Evolutionary conservation across 37 sponge, comb jelly and placozoan species (phyloP).

Genomic region (Halisarca cf. caerulea): DNA sequence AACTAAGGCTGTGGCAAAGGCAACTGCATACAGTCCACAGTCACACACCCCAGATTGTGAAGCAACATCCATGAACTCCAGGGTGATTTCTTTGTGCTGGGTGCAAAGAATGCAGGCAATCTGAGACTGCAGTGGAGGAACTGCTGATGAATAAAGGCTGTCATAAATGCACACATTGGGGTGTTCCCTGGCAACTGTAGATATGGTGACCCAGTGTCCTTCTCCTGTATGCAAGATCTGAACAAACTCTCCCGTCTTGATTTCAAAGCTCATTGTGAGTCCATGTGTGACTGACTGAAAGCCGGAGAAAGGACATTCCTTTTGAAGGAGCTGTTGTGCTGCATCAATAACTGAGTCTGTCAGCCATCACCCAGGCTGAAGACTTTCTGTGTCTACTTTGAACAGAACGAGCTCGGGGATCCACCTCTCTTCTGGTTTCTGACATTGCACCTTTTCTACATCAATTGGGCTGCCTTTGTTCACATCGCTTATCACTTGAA

Average conservation of each 20-base stretch:
- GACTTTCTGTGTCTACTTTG: not conserved
- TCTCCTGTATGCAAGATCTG: not conserved
- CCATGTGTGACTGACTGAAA: slow-evolving; percentile 25
- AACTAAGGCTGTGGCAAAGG: slow-evolving; percentile 6
- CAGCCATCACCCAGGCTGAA: slow-evolving; percentile 1
- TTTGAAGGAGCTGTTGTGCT: slow-evolving; percentile 9
- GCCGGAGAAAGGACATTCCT: not conserved
- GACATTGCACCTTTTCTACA: not conserved
- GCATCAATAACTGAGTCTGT: slow-evolving; percentile 22
- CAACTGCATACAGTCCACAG: slow-evolving; percentile 13
- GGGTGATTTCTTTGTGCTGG: not conserved
- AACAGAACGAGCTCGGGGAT: slow-evolving; percentile 11
- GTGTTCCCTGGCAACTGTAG: not conserved
- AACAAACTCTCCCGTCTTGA: not conserved
- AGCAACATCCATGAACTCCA: slow-evolving; percentile 11
- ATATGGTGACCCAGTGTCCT: slow-evolving; percentile 8
- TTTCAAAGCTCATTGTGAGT: slow-evolving; percentile 23
- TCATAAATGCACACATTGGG: slow-evolving; percentile 10
- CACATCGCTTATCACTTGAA: not conserved
- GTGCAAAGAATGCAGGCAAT: slow-evolving; percentile 7
- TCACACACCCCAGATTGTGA: not conserved
- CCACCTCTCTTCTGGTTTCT: slow-evolving; percentile 8
- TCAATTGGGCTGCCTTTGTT: slow-evolving; percentile 11
- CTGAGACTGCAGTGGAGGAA: not conserved
- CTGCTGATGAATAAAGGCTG: slow-evolving; percentile 10